Evolutionary conservation across 1,140 invertebrate species (phyloP).

Genomic region (Cyrtorhinus lividipennis): DNA sequence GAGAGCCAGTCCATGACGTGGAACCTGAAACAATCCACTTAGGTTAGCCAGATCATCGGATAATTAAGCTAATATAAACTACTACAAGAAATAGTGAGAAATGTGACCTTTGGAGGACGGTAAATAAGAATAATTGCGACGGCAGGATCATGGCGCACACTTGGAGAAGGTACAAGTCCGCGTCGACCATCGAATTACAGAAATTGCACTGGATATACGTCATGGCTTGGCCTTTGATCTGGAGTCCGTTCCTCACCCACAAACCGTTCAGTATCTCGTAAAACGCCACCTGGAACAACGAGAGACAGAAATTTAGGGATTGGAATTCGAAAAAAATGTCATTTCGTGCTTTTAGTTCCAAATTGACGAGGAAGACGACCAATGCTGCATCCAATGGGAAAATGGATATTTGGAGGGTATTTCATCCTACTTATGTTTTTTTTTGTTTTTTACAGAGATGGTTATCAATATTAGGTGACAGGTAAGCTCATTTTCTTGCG

Average conservation of each 20-base stretch:
- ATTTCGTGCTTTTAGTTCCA: no score
- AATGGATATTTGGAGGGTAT: no score
- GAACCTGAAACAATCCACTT: constrained; percentile 44
- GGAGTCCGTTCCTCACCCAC: constrained; percentile 92
- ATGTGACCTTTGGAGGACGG: constrained; percentile 66
- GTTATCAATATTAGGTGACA: no score
- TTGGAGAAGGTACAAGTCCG: constrained; percentile 87
- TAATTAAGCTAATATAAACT: no score
- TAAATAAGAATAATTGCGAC: constrained; percentile 69
- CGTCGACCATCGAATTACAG: constrained; percentile 95
- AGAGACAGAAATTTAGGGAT: constrained; percentile 18
- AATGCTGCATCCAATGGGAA: no score
- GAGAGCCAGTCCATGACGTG: constrained; percentile 74
- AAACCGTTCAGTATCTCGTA: constrained; percentile 86
- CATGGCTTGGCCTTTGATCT: constrained; percentile 97
- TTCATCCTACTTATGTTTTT: no score
- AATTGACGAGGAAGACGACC: no score
- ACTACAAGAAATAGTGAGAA: no score
- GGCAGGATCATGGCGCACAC: constrained; percentile 78
- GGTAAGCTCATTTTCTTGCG: no score
- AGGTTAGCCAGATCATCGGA: no score
- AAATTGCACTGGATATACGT: constrained; percentile 98
- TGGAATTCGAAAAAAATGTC: constrained; percentile 13
- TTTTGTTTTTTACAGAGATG: no score
- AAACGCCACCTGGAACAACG: constrained; percentile 62